These are phyloP conservation scores for Okapia johnstoni DNA, from an alignment of 2,113 vertebrate species.

Conservation along the genomic window DNA sequence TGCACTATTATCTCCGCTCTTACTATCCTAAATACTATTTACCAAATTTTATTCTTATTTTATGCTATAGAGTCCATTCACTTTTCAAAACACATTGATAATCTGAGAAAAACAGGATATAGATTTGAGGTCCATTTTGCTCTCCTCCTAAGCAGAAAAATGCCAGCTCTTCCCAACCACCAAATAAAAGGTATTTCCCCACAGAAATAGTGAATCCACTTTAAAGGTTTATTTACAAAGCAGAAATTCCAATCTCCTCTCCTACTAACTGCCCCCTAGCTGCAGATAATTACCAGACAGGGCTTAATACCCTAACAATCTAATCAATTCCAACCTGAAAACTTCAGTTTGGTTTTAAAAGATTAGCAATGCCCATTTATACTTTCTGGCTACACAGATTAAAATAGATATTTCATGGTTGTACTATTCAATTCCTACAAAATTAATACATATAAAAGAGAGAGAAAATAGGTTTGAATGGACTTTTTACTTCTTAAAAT, in stretches of 20 bases:
- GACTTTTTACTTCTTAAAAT: neutral
- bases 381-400: neutral
- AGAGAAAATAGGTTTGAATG: neutral
- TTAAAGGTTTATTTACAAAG: constrained; percentile 46
- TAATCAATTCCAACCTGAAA: constrained; percentile 19
- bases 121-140: neutral
- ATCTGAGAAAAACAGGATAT: neutral
- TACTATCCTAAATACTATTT: neutral
- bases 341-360: constrained; percentile 30
- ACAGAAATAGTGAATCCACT: neutral
- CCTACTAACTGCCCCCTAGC: neutral
- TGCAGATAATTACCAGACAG: neutral
- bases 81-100: neutral
- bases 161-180: neutral
- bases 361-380: neutral
- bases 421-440: neutral
- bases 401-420: neutral
- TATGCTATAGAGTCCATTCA: neutral
- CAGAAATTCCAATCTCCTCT: neutral
- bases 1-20: neutral
- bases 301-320: neutral
- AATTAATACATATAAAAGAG: neutral
- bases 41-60: neutral
- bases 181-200: neutral
- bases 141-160: constrained; percentile 17